phyloP scores from a whole-genome alignment of 2,797 vertebrate genomes.

The Anas acuta region DNA sequence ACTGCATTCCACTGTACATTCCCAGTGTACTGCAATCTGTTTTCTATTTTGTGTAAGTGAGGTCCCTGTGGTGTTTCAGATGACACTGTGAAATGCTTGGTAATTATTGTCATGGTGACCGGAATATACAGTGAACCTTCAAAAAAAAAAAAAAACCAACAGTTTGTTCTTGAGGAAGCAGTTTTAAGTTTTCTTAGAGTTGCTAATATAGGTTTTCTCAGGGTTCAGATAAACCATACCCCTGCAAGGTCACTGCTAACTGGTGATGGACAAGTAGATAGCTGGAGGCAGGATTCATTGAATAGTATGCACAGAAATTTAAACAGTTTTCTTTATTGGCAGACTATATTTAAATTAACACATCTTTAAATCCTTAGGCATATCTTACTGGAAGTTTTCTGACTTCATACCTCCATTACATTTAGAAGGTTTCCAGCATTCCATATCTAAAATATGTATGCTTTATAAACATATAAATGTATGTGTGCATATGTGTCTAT shows the following conservation, averaged over 20 bases:
- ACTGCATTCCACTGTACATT: no score
- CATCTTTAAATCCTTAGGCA: not conserved
- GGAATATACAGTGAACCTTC: not conserved
- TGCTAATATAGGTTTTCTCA: no score
- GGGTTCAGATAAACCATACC: not conserved
- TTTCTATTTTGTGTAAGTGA: not conserved
- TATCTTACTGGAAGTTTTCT: not conserved
- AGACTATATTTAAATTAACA: not conserved
- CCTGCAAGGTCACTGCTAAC: not conserved
- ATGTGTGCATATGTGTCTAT: not conserved
- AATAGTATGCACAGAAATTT: not conserved
- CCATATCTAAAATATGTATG: not conserved
- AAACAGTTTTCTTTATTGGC: not conserved
- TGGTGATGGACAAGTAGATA: not conserved
- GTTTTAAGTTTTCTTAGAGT: not conserved
- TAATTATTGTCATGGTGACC: not conserved
- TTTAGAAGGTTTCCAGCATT: not conserved
- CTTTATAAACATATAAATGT: not conserved
- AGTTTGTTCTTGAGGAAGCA: not conserved
- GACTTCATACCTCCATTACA: not conserved
- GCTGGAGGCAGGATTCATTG: not conserved
- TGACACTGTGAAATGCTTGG: accelerated
- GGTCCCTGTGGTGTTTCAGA: not conserved
- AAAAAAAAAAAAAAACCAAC: not conserved
- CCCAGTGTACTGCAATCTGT: not conserved